A percentile compares a stretch with the other conserved stretches of the same genome.
These are phyloP conservation scores for Melanchra persicariae DNA, from an alignment of 2,888 invertebrate genomes.

Conservation along the genomic window DNA sequence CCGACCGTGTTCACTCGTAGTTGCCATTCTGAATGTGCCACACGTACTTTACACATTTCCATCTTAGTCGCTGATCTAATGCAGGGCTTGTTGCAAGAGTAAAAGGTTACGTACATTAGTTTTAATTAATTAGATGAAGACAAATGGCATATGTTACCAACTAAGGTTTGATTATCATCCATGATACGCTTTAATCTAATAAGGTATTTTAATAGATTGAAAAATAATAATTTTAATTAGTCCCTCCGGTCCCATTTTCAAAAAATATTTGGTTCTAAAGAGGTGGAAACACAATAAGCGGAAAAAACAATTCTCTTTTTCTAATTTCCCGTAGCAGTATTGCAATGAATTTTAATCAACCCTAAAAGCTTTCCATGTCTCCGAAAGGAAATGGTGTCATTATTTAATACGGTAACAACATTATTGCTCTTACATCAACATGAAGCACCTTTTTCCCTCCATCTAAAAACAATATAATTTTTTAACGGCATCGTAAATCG, in stretches of 20 bases:
- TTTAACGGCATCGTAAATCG: slow-evolving; percentile 51
- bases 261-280: neutral
- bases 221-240: too few species aligned
- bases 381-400: slow-evolving; percentile 46
- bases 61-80: slow-evolving; percentile 23
- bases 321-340: slow-evolving; percentile 36
- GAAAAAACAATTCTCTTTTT: slow-evolving; percentile 14
- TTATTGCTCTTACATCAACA: slow-evolving; percentile 37
- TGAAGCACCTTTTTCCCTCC: slow-evolving; percentile 25
- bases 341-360: slow-evolving; percentile 51
- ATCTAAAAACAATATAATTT: slow-evolving; percentile 50
- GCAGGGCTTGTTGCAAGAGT: neutral
- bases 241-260: too few species aligned
- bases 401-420: slow-evolving; percentile 51
- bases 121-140: neutral
- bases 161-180: too few species aligned
- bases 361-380: slow-evolving; percentile 54
- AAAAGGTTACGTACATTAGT: neutral
- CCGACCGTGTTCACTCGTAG: slow-evolving; percentile 2
- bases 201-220: too few species aligned
- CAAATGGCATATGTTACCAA: too few species aligned
- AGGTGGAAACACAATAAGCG: neutral
- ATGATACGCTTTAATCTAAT: too few species aligned
- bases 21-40: slow-evolving; percentile 22
- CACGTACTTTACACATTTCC: slow-evolving; percentile 29